These are phyloP conservation scores for Etia nguti DNA, from an alignment of 2,113 vertebrate species.

Conservation along the genomic window DNA sequence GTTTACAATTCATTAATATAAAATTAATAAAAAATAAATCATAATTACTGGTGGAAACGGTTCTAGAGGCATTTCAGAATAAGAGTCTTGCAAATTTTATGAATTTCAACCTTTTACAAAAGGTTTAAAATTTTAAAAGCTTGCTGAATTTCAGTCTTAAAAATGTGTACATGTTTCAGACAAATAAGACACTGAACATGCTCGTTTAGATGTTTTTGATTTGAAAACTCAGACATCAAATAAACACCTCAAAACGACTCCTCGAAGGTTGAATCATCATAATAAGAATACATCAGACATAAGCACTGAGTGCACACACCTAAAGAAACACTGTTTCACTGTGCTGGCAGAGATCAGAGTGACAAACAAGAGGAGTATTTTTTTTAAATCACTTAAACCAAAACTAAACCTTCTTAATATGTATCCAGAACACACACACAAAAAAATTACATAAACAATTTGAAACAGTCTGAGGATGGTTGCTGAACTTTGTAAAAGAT, in stretches of 20 bases:
- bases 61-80: background rate
- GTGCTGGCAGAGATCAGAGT: background rate
- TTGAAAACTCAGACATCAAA: background rate
- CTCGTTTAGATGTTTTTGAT: no score
- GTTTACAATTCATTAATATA: background rate
- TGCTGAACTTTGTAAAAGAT: no score
- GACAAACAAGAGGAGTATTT: background rate
- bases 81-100: background rate
- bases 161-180: no score
- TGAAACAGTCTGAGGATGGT: no score
- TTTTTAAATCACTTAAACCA: no score
- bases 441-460: no score
- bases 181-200: no score
- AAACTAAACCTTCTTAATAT: no score
- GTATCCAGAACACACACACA: no score
- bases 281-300: rapidly evolving
- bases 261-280: background rate
- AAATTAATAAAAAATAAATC: rapidly evolving
- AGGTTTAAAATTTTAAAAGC: background rate
- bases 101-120: rapidly evolving
- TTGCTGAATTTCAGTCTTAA: background rate
- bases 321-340: background rate
- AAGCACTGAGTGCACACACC: background rate
- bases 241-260: background rate
- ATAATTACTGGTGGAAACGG: background rate